A percentile compares a stretch with the other conserved stretches of the same genome.
These are phyloP conservation scores for Eupleurogrammus muticus DNA, from an alignment of 2,797 vertebrate species.

Conservation along the genomic window DNA sequence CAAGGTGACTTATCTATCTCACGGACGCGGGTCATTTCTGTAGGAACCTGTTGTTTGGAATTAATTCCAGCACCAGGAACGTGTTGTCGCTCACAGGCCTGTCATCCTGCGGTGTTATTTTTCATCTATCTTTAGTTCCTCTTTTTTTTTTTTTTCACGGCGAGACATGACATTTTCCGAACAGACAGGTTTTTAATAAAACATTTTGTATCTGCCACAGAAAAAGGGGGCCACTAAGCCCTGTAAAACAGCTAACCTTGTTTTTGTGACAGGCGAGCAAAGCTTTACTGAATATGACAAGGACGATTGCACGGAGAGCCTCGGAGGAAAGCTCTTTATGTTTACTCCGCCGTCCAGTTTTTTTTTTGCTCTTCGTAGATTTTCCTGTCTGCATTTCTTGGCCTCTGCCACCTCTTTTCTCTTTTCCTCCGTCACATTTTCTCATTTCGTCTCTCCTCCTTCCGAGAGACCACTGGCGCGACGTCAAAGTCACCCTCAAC, in stretches of 20 bases:
- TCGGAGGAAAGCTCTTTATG: slow-evolving; percentile 47
- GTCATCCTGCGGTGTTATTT: slow-evolving; percentile 41
- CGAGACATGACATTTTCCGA: slow-evolving; percentile 62
- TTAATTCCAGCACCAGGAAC: slow-evolving; percentile 28
- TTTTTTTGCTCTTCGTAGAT: slow-evolving; percentile 30
- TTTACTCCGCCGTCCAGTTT: slow-evolving; percentile 35
- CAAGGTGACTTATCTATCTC: slow-evolving; percentile 48
- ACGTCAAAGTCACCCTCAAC: slow-evolving; percentile 42
- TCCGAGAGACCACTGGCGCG: slow-evolving; percentile 18
- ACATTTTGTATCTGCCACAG: slow-evolving; percentile 62
- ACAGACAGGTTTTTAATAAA: slow-evolving; percentile 70
- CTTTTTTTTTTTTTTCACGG: slow-evolving; percentile 9
- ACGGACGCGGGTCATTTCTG: slow-evolving; percentile 45
- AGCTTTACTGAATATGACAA: slow-evolving; percentile 64
- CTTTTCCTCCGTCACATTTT: slow-evolving; percentile 39
- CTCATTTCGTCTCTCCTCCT: slow-evolving; percentile 35
- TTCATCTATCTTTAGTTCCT: slow-evolving; percentile 47
- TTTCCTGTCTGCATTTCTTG: slow-evolving; percentile 33
- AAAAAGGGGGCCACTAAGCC: slow-evolving; percentile 45
- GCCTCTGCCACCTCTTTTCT: slow-evolving; percentile 46
- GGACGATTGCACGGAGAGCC: slow-evolving; percentile 40
- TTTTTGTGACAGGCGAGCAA: slow-evolving; percentile 64
- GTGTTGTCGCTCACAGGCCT: slow-evolving; percentile 34
- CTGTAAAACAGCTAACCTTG: slow-evolving; percentile 66
- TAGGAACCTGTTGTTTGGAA: slow-evolving; percentile 43